Base-by-base conservation (phyloP, 2,113 vertebrate species). In the Microtus ochrogaster region DNA sequence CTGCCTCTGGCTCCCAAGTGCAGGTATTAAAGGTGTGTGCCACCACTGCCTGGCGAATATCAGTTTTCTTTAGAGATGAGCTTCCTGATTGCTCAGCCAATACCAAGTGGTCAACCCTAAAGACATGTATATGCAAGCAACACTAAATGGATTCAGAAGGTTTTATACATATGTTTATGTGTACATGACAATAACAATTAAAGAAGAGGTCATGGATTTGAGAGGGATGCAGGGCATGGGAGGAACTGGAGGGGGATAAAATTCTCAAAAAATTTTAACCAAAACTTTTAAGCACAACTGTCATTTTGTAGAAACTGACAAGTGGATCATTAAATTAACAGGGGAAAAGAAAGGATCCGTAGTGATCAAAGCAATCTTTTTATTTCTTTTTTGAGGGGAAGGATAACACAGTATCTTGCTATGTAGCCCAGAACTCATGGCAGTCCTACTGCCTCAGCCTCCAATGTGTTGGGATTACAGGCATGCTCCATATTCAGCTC, bases 301-400 rank as follows among this genome's bases (percentile, higher is more conserved):
- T 22, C 30, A 58, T 81, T 93, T 86, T 85, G 41, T 36, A 84
- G 72, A 92, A 68, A 89, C 70, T 61, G n/a, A 61, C 39, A 84
- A 70, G 9, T 22, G 16, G 39, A 47, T 66, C 73, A 33, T 47
- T 87, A 65, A 49, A 86, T 55, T 66, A 58, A 74, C 41, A 55
- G 24, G 30, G 22, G 63, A 96, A 68, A 70, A 93, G 0, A 55
- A 93, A 30, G 44, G 10, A 26, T 73, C 44, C 5, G 47, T 22
- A 55, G 47, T 9, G 73, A n/a, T 66, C 63, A 85, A 85, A 47
- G 21, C 30, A 49, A 33, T 24, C 17, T 85, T 85, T 68, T 36
- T 52, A 26, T n/a, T 70, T 87, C 22, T 39, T 70, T n/a, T 36
- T 49, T 49, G 30, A 49, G 30, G 83, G 19, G 19, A 36, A 86